A percentile compares a stretch with the other conserved stretches of the same genome.
Conservation (phyloP, 1,140 invertebrate species). For the Chlorops oryzae region DNA sequence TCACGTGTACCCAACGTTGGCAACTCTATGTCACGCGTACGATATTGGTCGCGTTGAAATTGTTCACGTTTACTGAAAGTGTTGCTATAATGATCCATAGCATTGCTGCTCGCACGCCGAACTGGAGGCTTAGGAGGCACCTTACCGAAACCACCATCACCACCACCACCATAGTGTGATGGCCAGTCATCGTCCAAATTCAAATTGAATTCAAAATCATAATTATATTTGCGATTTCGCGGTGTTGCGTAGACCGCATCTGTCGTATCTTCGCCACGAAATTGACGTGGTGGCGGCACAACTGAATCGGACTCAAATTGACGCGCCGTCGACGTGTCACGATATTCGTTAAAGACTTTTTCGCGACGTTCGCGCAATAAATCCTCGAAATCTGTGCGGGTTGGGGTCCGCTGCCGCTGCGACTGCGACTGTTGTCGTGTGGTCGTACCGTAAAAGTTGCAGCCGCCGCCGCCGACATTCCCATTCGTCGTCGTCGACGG, state of each 20-base stretch:
- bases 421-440: conserved; percentile 1
- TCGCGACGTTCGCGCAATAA: conserved; percentile 42
- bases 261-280: no score
- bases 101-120: not conserved
- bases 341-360: conserved; percentile 39
- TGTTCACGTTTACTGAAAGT: no score
- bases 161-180: not conserved
- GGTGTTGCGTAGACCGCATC: no score
- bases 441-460: no score
- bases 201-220: conserved; percentile 39
- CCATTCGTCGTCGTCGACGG: not conserved
- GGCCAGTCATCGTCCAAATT: conserved; percentile 29
- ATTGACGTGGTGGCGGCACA: not conserved
- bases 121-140: not conserved
- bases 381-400: conserved; percentile 38
- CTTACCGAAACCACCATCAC: conserved; percentile 1
- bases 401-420: conserved; percentile 13
- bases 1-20: no score
- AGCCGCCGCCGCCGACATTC: not conserved
- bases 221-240: conserved; percentile 32
- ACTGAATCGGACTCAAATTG: conserved; percentile 16
- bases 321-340: conserved; percentile 16
- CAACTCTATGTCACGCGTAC: no score
- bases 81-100: not conserved
- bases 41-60: no score